These are phyloP conservation scores for Prostheceraeus crozeri DNA, from an alignment of 2,888 invertebrate species.

Conservation along the genomic window DNA sequence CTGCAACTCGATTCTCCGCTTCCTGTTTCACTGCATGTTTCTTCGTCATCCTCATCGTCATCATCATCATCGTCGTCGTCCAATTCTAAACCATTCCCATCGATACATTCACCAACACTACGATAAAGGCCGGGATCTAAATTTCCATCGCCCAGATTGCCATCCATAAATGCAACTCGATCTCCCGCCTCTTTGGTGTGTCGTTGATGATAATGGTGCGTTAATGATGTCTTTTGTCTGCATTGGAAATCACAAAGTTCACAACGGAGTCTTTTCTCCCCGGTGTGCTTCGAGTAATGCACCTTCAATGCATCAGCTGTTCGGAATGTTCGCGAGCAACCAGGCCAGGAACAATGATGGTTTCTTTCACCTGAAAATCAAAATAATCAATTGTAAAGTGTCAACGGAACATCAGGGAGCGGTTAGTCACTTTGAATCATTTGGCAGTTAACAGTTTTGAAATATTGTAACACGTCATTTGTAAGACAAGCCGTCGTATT, in stretches of 20 bases:
- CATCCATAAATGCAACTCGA: too few relatives aligned
- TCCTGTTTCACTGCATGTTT: too few relatives aligned
- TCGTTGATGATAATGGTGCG: constrained; percentile 47
- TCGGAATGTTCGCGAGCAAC: constrained; percentile 53
- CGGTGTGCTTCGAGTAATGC: constrained; percentile 50
- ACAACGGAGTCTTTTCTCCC: constrained; percentile 53
- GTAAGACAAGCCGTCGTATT: too few relatives aligned
- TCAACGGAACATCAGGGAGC: too few relatives aligned
- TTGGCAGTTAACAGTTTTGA: too few relatives aligned
- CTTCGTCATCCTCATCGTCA: background rate
- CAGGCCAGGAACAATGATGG: constrained; percentile 49
- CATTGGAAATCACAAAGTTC: constrained; percentile 52
- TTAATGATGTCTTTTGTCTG: constrained; percentile 52
- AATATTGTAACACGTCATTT: too few relatives aligned
- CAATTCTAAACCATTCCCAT: background rate
- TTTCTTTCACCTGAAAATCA: constrained; percentile 49
- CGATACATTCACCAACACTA: background rate
- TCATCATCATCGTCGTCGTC: background rate
- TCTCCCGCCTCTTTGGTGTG: constrained; percentile 35
- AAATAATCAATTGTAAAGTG: too few relatives aligned
- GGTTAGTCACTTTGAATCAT: too few relatives aligned
- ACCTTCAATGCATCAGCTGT: constrained; percentile 53
- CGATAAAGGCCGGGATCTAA: too few relatives aligned
- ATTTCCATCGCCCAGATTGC: too few relatives aligned
- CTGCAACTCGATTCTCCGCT: too few relatives aligned